Evolutionary conservation across 2,113 vertebrate species (phyloP), one percentile per base, ranked within the genome.

Genomic region (Pardalotus punctatus): DNA sequence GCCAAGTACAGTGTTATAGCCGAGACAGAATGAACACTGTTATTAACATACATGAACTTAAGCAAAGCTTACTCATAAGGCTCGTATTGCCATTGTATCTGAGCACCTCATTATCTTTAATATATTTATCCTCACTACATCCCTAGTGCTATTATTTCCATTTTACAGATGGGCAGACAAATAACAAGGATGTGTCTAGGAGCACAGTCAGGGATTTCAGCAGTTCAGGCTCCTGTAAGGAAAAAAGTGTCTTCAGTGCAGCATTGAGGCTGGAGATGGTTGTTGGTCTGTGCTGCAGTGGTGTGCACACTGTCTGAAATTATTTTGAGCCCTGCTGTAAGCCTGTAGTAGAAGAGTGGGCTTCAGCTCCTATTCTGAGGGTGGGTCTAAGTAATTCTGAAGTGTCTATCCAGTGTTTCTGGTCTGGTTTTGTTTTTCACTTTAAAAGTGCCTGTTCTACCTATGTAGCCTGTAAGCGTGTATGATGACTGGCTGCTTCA

Each of bases 41-140:
- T 97, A 98, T 97, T 98, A 97, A 92, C 72, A 36, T 50, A 64
- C 72, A 54, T 2, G 5, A 78, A 88, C 79, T 86, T 88, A 84
- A 96, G 80, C 95, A 95, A 74, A 91, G 91, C 89, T 97, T 96
- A 88, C 84, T 96, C 86, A 96, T 64, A 86, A 27, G 51, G 74
- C 80, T 94, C 38, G 3, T 74, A 74, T 93, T 91, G 47, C 71
- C 6, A 18, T 62, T 81, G 64, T 83, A 48, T 38, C 60, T 70
- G 56, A 95, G 79, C 78, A 87, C 74, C 92, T 92, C 85, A 93
- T 96, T 86, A 92, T 90, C 82, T 90, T 90, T 92, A 90, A 92
- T 84, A 53, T 73, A 93, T 93, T 95, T 96, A 81, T 93, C 85
- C 92, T 94, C 88, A 92, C 33, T 16, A 94, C 76, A 78, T 67